Evolutionary conservation across 2,113 vertebrate genomes (phyloP).

Genomic region (Crotalus viridis): DNA sequence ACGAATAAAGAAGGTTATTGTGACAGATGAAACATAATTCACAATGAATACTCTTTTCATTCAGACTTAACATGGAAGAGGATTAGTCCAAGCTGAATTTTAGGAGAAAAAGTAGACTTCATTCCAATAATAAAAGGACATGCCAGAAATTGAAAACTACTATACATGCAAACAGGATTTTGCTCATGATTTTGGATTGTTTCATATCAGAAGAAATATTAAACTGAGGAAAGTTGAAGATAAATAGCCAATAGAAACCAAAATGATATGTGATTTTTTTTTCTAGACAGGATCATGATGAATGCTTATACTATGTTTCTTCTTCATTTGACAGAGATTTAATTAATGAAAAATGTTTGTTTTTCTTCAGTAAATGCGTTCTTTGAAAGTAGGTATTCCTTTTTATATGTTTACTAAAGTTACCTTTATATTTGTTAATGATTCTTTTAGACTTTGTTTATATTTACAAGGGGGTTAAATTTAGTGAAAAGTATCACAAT

Average conservation of each 20-base stretch:
- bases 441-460: slow-evolving; percentile 43
- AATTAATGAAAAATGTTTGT: slow-evolving; percentile 63
- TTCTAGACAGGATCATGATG: slow-evolving; percentile 54
- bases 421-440: slow-evolving; percentile 36
- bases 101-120: slow-evolving; percentile 64
- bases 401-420: slow-evolving; percentile 64
- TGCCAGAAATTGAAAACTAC: slow-evolving; percentile 57
- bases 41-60: slow-evolving; percentile 77
- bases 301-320: slow-evolving; percentile 50
- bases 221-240: slow-evolving; percentile 61
- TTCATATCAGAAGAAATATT: slow-evolving; percentile 61
- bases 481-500: slow-evolving; percentile 42
- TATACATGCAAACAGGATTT: slow-evolving; percentile 55
- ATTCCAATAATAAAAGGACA: slow-evolving; percentile 65
- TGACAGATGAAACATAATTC: slow-evolving; percentile 81
- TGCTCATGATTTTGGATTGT: slow-evolving; percentile 52
- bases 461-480: slow-evolving; percentile 21
- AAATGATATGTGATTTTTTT: slow-evolving; percentile 53
- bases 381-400: slow-evolving; percentile 75
- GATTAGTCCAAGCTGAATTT: slow-evolving; percentile 73
- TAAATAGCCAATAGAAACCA: slow-evolving; percentile 56
- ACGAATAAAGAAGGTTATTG: slow-evolving; percentile 80
- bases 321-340: slow-evolving; percentile 58
- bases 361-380: slow-evolving; percentile 66
- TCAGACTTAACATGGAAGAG: slow-evolving; percentile 68